These are phyloP conservation scores for Tiliacea aurago DNA, from an alignment of 2,888 invertebrate genomes.

Conservation along the genomic window DNA sequence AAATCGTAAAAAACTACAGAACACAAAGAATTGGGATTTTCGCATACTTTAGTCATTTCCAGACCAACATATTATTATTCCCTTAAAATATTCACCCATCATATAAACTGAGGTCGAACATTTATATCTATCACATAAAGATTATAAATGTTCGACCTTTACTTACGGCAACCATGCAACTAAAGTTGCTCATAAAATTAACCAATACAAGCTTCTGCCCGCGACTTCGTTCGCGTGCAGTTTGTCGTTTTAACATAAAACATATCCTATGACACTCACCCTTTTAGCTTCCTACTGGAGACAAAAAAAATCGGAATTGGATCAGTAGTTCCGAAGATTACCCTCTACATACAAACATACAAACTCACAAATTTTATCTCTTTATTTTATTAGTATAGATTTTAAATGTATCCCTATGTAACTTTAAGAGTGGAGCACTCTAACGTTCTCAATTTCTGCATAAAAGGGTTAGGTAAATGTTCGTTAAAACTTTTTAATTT, in stretches of 20 bases:
- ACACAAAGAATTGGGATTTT: too few species aligned
- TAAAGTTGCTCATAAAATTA: constrained; percentile 49
- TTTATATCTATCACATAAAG: constrained; percentile 12
- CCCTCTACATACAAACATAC: too few species aligned
- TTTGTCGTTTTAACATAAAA: too few species aligned
- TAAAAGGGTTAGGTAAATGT: constrained; percentile 26
- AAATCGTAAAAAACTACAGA: neutral
- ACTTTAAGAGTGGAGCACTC: constrained; percentile 31
- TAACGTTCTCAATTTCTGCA: constrained; percentile 15
- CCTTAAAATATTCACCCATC: too few species aligned
- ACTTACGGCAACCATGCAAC: constrained; percentile 26
- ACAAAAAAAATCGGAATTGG: too few species aligned
- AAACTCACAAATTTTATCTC: too few species aligned
- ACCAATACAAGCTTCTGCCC: constrained; percentile 2
- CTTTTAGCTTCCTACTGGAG: too few species aligned
- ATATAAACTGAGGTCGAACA: constrained; percentile 11
- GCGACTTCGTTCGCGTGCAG: too few species aligned
- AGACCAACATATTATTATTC: neutral
- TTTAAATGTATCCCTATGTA: constrained; percentile 31
- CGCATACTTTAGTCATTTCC: neutral
- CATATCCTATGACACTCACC: too few species aligned
- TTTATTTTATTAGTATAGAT: too few species aligned
- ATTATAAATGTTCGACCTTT: too few species aligned
- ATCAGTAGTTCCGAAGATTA: too few species aligned
- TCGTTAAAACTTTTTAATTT: constrained; percentile 53